Conservation (phyloP, 1,140 invertebrate genomes). For the Aphaenogaster floridana region DNA sequence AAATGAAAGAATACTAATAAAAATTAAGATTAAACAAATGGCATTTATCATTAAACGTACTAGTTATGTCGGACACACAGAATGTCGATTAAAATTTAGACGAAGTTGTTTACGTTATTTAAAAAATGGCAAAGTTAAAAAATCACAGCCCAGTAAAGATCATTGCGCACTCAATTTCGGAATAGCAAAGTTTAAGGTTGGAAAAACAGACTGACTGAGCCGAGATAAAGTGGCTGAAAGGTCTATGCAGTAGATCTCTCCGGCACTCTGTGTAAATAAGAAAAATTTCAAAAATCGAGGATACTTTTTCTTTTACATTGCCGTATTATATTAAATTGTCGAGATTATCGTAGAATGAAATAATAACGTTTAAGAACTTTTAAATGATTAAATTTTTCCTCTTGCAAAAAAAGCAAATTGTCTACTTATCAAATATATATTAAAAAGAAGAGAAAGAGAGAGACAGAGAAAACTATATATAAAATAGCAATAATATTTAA, state of each 20-base stretch:
- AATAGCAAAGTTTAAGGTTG: constrained; percentile 47
- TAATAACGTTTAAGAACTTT: background rate
- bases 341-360: background rate
- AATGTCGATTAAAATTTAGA: background rate
- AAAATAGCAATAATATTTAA: background rate
- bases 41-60: constrained; percentile 1
- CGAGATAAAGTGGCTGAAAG: constrained; percentile 28
- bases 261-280: constrained; percentile 28
- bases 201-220: constrained; percentile 40
- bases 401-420: background rate
- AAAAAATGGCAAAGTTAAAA: constrained; percentile 5
- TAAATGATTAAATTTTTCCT: background rate
- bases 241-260: constrained; percentile 18
- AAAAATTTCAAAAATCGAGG: constrained; percentile 1
- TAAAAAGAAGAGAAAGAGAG: background rate
- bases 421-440: background rate
- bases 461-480: background rate
- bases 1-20: background rate
- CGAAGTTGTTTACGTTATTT: constrained; percentile 11
- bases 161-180: constrained; percentile 4
- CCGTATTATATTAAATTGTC: constrained; percentile 11
- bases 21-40: background rate
- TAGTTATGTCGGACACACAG: background rate
- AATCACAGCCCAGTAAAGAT: constrained; percentile 38
- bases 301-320: constrained; percentile 1